phyloP scores from a whole-genome alignment of 2,888 invertebrate genomes.

The Oxystoma pomonae region DNA sequence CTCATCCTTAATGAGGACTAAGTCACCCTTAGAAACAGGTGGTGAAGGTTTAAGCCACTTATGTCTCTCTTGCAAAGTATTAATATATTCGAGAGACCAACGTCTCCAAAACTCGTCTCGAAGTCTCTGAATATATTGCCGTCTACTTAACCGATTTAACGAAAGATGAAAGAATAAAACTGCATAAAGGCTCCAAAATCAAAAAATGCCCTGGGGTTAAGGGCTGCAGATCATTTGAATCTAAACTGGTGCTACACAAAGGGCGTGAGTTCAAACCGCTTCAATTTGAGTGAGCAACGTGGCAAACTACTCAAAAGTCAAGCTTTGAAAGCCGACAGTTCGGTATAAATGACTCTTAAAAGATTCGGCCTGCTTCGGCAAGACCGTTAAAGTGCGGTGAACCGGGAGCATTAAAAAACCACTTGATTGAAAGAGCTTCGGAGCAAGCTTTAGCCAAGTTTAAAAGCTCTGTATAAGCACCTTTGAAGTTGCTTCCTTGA shows the following conservation, averaged over 20 bases:
- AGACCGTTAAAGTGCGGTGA: not conserved
- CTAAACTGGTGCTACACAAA: too few relatives aligned
- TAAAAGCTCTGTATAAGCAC: not conserved
- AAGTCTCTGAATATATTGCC: not conserved
- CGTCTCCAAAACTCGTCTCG: not conserved
- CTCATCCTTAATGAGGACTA: too few relatives aligned
- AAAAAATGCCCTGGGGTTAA: too few relatives aligned
- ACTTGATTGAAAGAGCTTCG: not conserved
- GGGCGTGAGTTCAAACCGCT: too few relatives aligned
- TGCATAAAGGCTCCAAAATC: not conserved
- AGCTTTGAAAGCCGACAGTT: not conserved
- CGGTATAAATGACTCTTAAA: not conserved
- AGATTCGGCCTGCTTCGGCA: not conserved
- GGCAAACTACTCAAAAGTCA: not conserved
- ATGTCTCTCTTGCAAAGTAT: not conserved
- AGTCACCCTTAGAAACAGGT: too few relatives aligned
- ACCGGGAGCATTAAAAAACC: not conserved
- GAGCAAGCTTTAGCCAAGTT: not conserved
- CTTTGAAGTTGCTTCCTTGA: not conserved
- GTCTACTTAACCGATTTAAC: not conserved
- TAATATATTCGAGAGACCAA: not conserved
- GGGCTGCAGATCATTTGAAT: not conserved
- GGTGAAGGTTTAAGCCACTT: slow-evolving; percentile 1
- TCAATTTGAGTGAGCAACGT: not conserved
- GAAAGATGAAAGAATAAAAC: not conserved